phyloP scores from a whole-genome alignment of 2,888 invertebrate genomes.

The Myopa testacea region DNA sequence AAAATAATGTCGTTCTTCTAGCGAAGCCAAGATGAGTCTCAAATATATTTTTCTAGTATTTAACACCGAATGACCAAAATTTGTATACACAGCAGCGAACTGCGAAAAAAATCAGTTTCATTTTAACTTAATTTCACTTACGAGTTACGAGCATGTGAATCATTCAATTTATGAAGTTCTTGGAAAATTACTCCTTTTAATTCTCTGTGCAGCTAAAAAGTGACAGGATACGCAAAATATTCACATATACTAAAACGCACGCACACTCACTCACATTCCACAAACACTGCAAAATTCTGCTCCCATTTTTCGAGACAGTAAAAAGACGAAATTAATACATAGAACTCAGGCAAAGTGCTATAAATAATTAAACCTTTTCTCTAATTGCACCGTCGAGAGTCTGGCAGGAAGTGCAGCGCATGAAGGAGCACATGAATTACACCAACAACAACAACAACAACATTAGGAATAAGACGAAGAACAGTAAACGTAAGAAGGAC shows the following conservation, averaged over 20 bases:
- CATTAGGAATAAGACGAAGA: neutral
- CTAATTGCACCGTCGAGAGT: constrained; percentile 34
- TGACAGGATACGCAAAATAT: constrained; percentile 22
- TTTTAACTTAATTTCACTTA: too few species aligned
- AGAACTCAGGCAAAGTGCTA: neutral
- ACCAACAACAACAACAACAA: neutral
- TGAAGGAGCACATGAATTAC: constrained; percentile 4
- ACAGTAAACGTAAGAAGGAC: neutral
- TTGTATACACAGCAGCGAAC: too few species aligned
- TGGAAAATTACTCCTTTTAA: neutral
- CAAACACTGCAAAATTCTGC: neutral
- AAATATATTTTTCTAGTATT: too few species aligned
- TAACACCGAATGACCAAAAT: too few species aligned
- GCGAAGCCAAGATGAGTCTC: too few species aligned
- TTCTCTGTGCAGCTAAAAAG: neutral
- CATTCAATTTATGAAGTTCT: neutral
- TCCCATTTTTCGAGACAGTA: constrained; percentile 4
- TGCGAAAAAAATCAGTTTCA: too few species aligned
- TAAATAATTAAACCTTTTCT: constrained; percentile 8
- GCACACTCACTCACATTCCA: neutral
- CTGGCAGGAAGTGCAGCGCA: constrained; percentile 30
- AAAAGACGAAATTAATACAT: neutral
- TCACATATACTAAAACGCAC: too few species aligned
- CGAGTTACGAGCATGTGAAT: too few species aligned
- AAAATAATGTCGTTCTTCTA: too few species aligned